Evolutionary conservation across 2,797 vertebrate species (phyloP).

Genomic region (Malacoraja senta): DNA sequence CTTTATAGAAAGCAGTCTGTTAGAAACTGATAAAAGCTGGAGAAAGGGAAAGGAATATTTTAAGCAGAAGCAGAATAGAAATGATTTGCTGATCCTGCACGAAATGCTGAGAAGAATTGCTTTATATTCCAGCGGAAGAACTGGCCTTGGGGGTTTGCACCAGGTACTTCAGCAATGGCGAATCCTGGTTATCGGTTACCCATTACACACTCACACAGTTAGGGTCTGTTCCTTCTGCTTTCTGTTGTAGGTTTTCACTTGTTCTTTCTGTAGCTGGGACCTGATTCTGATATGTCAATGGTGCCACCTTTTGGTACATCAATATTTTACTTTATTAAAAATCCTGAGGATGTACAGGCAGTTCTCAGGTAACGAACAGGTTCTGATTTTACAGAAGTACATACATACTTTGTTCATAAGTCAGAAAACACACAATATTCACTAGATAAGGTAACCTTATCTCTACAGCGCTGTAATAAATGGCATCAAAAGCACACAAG

Average conservation of each 20-base stretch:
- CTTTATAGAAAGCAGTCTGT: not conserved
- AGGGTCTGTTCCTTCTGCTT: not conserved
- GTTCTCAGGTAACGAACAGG: too few relatives aligned
- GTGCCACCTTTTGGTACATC: not conserved
- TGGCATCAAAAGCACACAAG: too few relatives aligned
- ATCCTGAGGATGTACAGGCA: too few relatives aligned
- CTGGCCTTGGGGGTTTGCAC: not conserved
- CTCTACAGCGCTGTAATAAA: too few relatives aligned
- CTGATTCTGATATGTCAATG: not conserved
- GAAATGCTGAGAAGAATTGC: not conserved
- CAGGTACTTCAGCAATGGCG: not conserved
- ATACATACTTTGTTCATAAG: too few relatives aligned
- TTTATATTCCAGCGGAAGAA: not conserved
- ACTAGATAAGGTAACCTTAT: too few relatives aligned
- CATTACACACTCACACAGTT: not conserved
- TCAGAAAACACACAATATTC: too few relatives aligned
- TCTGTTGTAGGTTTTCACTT: not conserved
- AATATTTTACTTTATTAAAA: not conserved
- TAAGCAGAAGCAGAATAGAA: not conserved
- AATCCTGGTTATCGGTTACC: not conserved
- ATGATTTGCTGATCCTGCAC: not conserved
- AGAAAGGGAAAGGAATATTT: not conserved
- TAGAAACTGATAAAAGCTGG: not conserved
- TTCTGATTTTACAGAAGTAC: too few relatives aligned
- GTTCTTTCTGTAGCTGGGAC: not conserved